These are phyloP conservation scores for Ferrisia virgata DNA, from an alignment of 2,888 invertebrate species.

Conservation along the genomic window DNA sequence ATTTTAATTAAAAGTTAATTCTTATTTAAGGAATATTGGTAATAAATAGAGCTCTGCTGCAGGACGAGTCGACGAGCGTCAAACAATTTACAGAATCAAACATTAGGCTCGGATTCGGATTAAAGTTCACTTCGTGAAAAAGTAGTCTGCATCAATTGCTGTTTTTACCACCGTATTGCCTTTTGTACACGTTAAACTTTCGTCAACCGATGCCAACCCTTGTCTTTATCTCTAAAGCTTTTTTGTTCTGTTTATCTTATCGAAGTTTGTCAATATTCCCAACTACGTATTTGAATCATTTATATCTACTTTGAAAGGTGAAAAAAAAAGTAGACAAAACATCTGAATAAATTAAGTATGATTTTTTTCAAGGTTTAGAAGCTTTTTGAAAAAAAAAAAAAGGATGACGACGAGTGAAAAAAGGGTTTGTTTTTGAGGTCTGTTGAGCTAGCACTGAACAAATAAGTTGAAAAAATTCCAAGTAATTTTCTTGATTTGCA, in stretches of 20 bases:
- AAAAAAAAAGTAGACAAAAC: background rate
- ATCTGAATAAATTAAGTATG: background rate
- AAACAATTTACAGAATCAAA: background rate
- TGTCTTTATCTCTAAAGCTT: background rate
- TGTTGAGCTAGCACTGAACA: too few species aligned
- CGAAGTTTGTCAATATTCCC: background rate
- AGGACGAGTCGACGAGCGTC: background rate
- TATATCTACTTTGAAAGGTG: too few species aligned
- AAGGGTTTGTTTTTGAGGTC: too few species aligned
- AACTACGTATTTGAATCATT: background rate
- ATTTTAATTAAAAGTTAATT: conserved; percentile 10
- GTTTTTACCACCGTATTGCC: background rate
- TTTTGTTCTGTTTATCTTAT: background rate
- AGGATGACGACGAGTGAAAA: too few species aligned
- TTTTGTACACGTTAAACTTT: background rate
- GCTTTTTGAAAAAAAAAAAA: too few species aligned
- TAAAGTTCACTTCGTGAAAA: background rate
- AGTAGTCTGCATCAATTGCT: background rate
- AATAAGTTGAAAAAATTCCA: too few species aligned
- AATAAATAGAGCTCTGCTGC: background rate
- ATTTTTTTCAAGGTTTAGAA: too few species aligned
- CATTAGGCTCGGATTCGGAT: background rate
- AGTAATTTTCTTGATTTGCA: too few species aligned
- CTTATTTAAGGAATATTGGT: background rate
- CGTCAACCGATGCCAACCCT: background rate